Base-by-base conservation (phyloP, 2,113 vertebrate species). In the Oplegnathus fasciatus region DNA sequence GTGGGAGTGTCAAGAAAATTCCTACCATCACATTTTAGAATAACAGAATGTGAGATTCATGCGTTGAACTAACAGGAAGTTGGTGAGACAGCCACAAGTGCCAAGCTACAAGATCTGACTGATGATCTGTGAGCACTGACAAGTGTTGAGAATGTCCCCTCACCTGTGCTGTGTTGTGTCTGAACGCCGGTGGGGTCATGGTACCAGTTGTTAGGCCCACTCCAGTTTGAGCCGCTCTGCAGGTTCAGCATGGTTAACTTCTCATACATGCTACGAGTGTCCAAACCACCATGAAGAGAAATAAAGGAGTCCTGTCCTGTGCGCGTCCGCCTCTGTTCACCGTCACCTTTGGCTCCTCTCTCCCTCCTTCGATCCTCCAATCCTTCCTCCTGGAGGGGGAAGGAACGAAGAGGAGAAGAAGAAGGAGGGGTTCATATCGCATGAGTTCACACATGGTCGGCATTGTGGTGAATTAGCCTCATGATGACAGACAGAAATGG, bases 241-340 rank as follows among this genome's bases (percentile, higher is more conserved):
- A 97, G 95, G 88, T 97, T 97, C 90, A 97, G 92, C 96, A 97
- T 97, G 82, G 94, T 95, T 94, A 96, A 94, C 93, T 96, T 97
- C 88, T 97, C 96, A 92, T 96, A 96, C 95, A 96, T 97, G 82
- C 88, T 92, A 91, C 26, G 71, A 86, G 80, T 34, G 65, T 87
- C 91, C 76, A 62, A 65, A 93, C 79, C 88, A 90, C 72, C 93
- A 92, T 91, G 92, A 89, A 90, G 91, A 91, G 75, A 83, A 90
- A 83, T 79, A 42, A 89, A 66, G 57, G 66, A 67, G 81, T 86
- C 78, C 83, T 8, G 86, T 76, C 82, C 80, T 72, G 80, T 57
- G 86, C 40, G 80, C 70, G 78, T 74, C 87, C 44, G 58, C 62
- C 77, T 54, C 81, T 83, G 87, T 82, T 92, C 58, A 62, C 80